phyloP scores from a whole-genome alignment of 23 tunicate species.

The Oikopleura vanhoeffeni region DNA sequence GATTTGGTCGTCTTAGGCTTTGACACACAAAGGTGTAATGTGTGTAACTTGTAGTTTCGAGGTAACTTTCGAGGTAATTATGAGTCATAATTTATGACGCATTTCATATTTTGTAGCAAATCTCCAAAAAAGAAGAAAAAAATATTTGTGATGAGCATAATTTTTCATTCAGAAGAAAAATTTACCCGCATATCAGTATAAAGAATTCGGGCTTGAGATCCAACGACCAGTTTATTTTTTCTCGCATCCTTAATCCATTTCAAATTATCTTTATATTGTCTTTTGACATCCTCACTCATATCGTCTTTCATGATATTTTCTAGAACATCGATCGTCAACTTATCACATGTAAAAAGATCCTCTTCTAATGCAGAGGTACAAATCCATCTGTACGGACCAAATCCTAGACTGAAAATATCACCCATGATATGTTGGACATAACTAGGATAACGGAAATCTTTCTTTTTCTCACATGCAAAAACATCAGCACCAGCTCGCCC shows the following conservation, averaged over 20 bases:
- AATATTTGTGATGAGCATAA: too few species aligned
- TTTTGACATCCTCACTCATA: slow-evolving; percentile 21
- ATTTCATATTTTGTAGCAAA: too few species aligned
- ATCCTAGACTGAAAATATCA: slow-evolving; percentile 76
- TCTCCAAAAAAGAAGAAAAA: too few species aligned
- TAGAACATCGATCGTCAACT: slow-evolving; percentile 45
- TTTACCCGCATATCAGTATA: slow-evolving; percentile 32
- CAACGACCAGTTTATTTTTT: slow-evolving; percentile 60
- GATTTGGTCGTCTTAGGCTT: too few species aligned
- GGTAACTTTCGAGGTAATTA: too few species aligned
- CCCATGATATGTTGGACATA: slow-evolving; percentile 98
- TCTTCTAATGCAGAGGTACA: slow-evolving; percentile 42
- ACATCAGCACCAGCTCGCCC: slow-evolving; percentile 56
- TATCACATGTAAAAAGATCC: slow-evolving; percentile 38
- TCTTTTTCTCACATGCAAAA: slow-evolving; percentile 21
- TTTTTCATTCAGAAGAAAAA: background rate
- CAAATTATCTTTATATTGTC: slow-evolving; percentile 70
- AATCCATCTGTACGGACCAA: slow-evolving; percentile 99
- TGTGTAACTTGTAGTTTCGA: too few species aligned
- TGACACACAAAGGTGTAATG: too few species aligned
- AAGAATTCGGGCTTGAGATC: slow-evolving; percentile 80
- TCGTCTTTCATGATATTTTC: slow-evolving; percentile 30
- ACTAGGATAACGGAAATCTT: slow-evolving; percentile 54
- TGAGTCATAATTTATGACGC: too few species aligned
- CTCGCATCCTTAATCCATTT: slow-evolving; percentile 66